Conservation (phyloP, 35 echinoderm and acorn worm genomes). For the Heliocidaris tuberculata region DNA sequence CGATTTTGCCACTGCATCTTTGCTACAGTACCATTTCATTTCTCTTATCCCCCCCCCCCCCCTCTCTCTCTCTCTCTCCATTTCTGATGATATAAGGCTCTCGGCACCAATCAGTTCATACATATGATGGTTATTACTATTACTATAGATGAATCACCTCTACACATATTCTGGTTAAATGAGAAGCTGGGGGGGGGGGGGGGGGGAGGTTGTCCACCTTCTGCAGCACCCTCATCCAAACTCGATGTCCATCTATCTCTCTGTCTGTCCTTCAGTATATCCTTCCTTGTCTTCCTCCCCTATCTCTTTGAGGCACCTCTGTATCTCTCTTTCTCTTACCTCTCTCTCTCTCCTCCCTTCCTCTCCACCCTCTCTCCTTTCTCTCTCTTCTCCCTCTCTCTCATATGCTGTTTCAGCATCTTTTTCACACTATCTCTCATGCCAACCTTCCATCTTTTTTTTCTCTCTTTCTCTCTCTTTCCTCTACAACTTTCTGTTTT, state of each 20-base stretch:
- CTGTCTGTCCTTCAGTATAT: no score
- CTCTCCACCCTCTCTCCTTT: no score
- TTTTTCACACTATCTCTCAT: no score
- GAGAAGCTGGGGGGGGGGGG: not conserved
- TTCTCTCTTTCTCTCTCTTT: not conserved
- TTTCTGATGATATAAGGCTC: not conserved
- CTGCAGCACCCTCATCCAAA: not conserved
- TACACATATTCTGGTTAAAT: not conserved
- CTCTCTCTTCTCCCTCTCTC: no score
- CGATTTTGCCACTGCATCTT: not conserved
- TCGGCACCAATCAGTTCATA: no score
- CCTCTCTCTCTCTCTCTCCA: not conserved
- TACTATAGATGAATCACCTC: not conserved
- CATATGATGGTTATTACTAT: no score
- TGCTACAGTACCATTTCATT: slow-evolving; percentile 17
- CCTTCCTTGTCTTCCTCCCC: no score
- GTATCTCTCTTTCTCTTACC: no score
- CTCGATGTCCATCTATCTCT: not conserved
- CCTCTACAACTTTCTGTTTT: no score
- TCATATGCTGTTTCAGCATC: no score
- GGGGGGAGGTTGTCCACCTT: not conserved
- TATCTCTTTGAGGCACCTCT: no score
- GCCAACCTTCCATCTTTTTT: not conserved
- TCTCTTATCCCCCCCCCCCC: not conserved
- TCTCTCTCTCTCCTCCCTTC: no score